Conservation (phyloP, 2,113 vertebrate genomes). For the Lethenteron reissneri region DNA sequence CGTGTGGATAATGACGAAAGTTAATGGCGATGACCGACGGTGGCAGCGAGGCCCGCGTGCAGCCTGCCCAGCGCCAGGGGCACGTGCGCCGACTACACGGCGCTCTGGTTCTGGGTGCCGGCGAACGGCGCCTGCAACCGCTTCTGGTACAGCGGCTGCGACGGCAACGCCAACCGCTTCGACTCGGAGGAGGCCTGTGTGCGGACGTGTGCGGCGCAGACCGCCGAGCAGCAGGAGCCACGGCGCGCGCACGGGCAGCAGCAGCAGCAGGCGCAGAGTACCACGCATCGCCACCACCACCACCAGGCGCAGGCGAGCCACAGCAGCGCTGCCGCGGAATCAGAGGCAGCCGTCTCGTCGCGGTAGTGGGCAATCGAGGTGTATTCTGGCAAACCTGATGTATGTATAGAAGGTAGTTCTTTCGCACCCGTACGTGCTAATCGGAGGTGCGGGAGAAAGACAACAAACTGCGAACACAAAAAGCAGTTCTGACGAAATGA, state of each 20-base stretch:
- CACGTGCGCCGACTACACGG: conserved; percentile 42
- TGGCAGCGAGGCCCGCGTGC: conserved; percentile 18
- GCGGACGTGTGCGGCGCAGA: conserved; percentile 21
- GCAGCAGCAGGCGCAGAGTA: conserved; percentile 8
- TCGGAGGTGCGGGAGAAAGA: too few relatives aligned
- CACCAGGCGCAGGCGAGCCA: not conserved
- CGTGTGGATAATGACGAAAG: too few relatives aligned
- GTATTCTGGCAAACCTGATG: too few relatives aligned
- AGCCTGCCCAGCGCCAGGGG: conserved; percentile 51
- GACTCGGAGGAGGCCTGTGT: conserved; percentile 41
- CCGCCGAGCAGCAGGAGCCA: conserved; percentile 9
- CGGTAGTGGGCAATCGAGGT: too few relatives aligned
- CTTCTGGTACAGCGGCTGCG: conserved; percentile 85
- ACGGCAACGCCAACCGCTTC: conserved; percentile 76
- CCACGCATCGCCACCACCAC: not conserved
- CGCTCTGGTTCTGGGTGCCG: conserved; percentile 52
- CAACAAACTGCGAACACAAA: too few relatives aligned
- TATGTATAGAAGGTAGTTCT: too few relatives aligned
- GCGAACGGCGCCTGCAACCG: conserved; percentile 40
- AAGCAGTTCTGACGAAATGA: too few relatives aligned
- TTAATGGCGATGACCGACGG: too few relatives aligned
- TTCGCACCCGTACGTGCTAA: too few relatives aligned
- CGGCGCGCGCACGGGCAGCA: conserved; percentile 9
- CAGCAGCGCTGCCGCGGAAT: not conserved
- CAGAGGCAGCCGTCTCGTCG: too few relatives aligned